These are phyloP conservation scores for Embiotoca jacksoni DNA, from an alignment of 2,113 vertebrate genomes.

Conservation along the genomic window DNA sequence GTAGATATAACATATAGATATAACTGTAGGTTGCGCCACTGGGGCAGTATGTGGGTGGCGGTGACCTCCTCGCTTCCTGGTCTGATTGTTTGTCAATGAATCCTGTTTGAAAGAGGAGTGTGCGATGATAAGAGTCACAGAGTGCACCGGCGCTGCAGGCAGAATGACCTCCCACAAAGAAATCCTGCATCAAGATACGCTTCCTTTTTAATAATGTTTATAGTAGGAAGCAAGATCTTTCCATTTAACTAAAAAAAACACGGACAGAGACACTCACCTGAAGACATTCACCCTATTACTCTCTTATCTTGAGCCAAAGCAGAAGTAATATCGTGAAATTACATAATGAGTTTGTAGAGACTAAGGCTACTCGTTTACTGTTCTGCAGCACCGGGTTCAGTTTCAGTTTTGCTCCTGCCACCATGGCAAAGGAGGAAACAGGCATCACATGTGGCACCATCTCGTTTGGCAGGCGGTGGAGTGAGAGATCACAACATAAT, in stretches of 20 bases:
- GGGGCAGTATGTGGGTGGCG: slow-evolving; percentile 51
- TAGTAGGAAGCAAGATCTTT: slow-evolving; percentile 30
- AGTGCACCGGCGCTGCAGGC: slow-evolving; percentile 46
- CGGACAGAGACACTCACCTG: slow-evolving; percentile 34
- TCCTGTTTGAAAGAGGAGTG: slow-evolving; percentile 55
- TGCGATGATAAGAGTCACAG: slow-evolving; percentile 66
- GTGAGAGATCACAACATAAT: slow-evolving; percentile 75
- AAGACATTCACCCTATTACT: slow-evolving; percentile 41
- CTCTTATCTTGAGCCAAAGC: slow-evolving; percentile 51
- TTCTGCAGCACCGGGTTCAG: slow-evolving; percentile 52
- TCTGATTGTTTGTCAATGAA: slow-evolving; percentile 73
- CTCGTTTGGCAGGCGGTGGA: slow-evolving; percentile 50
- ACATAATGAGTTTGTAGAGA: slow-evolving; percentile 36
- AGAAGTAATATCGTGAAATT: slow-evolving; percentile 41
- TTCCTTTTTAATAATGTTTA: slow-evolving; percentile 60
- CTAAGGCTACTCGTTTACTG: slow-evolving; percentile 52
- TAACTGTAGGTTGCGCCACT: slow-evolving; percentile 64
- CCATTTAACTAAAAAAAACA: slow-evolving; percentile 41
- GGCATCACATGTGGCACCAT: slow-evolving; percentile 39
- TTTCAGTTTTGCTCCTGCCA: slow-evolving; percentile 43
- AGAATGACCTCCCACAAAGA: slow-evolving; percentile 47
- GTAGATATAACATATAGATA: slow-evolving; percentile 48
- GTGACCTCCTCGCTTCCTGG: slow-evolving; percentile 69
- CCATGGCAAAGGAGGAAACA: slow-evolving; percentile 48
- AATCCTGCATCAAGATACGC: slow-evolving; percentile 38